Evolutionary conservation across 2,797 vertebrate species (phyloP).

Genomic region (Cynodonichthys magdalenae): DNA sequence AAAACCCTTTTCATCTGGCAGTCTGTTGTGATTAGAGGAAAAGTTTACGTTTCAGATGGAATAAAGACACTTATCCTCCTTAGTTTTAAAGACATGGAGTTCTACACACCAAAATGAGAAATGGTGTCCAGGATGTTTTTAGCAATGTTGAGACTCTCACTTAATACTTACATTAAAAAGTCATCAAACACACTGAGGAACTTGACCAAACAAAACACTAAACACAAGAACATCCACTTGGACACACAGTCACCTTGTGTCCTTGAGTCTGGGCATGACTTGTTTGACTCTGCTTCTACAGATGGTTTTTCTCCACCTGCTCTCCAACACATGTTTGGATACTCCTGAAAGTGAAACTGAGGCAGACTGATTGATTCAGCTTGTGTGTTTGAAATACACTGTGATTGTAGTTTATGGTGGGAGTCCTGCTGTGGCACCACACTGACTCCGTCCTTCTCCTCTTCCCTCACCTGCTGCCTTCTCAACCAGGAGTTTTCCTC

Average conservation of each 20-base stretch:
- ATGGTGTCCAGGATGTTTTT: not conserved
- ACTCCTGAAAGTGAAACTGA: slow-evolving; percentile 48
- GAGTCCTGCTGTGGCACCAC: slow-evolving; percentile 45
- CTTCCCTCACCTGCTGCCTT: slow-evolving; percentile 7
- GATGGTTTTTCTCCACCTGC: slow-evolving; percentile 46
- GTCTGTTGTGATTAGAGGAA: too few relatives aligned
- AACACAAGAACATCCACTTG: slow-evolving; percentile 3
- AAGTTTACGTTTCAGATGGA: too few relatives aligned
- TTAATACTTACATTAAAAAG: not conserved
- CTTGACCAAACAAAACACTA: slow-evolving; percentile 2
- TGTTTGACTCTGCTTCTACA: slow-evolving; percentile 38
- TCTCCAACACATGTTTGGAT: slow-evolving; percentile 45
- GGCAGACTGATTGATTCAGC: slow-evolving; percentile 55
- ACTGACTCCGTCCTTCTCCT: slow-evolving; percentile 10
- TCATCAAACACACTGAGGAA: slow-evolving; percentile 1
- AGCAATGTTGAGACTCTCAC: not conserved
- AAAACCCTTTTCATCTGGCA: not conserved
- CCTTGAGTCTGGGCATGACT: slow-evolving; percentile 59
- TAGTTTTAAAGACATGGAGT: not conserved
- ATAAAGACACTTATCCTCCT: not conserved
- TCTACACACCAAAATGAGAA: not conserved
- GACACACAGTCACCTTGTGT: slow-evolving; percentile 28
- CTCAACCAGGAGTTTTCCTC: slow-evolving; percentile 1
- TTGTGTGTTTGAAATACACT: slow-evolving; percentile 30
- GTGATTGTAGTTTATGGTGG: slow-evolving; percentile 63